Evolutionary conservation across 1,140 invertebrate genomes (phyloP), one percentile per base, ranked within the genome.

Genomic region (Euura lappo): DNA sequence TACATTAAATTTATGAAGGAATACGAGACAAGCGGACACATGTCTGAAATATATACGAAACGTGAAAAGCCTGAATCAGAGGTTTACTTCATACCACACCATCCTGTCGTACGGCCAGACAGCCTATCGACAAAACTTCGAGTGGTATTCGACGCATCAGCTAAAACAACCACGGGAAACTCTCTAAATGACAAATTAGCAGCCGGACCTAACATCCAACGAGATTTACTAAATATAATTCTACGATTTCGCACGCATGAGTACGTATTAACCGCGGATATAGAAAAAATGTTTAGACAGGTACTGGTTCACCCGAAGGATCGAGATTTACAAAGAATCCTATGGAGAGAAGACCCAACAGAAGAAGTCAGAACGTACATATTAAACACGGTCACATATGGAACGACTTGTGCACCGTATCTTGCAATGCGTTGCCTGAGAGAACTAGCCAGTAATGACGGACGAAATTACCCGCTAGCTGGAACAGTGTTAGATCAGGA

Each of bases 331-430:
- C 84, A 86, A 75, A 51, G 79, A 4, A 85, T 85, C 44, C 10
- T 85, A 2, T 86, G 84, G 81, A 42, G 79, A 64, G 10, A 65
- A 2, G 6, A 45, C n/a, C 70, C 51, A 0, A 43, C 68, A 11
- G 45, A 81, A 43, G 45, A 72, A 0, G 68, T 85, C 6, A 44
- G 51, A 44, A 75, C 70, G 11, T 88, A 66, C 77, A 70, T 70
- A 44, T 68, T 88, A 3, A 79, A 70, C 4, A 87, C 81, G 2
- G 79, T 87, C 2, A 87, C 85, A 0, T 89, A 84, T 73, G 85
- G 87, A 2, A 82, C 80, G 67, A 47, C 77, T 2, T 74, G 73
- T 8, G 79, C 80, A 8, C 74, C 83, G 0, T 87, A 77, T 75
- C 72, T 83, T 64, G 83, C 83, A 0, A 77, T 74, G 6, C 66